Conservation (phyloP, 1,140 invertebrate genomes). For the Anoplolepis gracilipes region DNA sequence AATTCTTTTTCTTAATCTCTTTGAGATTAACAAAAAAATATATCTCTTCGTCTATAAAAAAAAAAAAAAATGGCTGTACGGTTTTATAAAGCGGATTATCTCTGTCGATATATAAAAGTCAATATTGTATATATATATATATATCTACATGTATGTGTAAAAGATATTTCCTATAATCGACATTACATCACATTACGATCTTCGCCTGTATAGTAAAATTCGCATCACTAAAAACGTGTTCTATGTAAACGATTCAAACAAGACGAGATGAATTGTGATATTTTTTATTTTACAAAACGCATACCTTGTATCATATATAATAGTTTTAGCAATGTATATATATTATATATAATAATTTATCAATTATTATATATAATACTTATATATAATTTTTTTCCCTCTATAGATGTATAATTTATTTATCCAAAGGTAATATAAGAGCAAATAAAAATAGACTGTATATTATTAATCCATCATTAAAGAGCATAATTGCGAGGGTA, state of each 20-base stretch:
- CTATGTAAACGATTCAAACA: conserved; percentile 31
- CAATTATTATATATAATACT: conserved; percentile 48
- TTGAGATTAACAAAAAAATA: background rate
- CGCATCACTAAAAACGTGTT: background rate
- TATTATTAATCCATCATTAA: conserved; percentile 17
- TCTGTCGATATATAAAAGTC: conserved; percentile 28
- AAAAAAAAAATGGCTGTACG: conserved; percentile 1
- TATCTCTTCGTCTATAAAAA: conserved; percentile 9
- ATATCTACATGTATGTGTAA: conserved; percentile 1
- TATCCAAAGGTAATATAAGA: conserved; percentile 40
- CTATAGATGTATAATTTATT: conserved; percentile 44
- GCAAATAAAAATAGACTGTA: background rate
- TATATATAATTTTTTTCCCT: conserved; percentile 6
- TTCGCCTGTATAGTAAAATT: conserved; percentile 25
- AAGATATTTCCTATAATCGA: conserved; percentile 16
- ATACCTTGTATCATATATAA: conserved; percentile 12
- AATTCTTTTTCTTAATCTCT: background rate
- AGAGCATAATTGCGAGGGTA: conserved; percentile 3
- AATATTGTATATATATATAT: conserved; percentile 22
- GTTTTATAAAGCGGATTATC: background rate
- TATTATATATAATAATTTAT: conserved; percentile 34
- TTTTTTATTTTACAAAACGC: conserved; percentile 49
- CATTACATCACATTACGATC: background rate
- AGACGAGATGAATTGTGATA: conserved; percentile 53
- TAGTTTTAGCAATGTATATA: background rate